phyloP scores from a whole-genome alignment of 1,140 invertebrate genomes.

The Dendrolimus kikuchii region DNA sequence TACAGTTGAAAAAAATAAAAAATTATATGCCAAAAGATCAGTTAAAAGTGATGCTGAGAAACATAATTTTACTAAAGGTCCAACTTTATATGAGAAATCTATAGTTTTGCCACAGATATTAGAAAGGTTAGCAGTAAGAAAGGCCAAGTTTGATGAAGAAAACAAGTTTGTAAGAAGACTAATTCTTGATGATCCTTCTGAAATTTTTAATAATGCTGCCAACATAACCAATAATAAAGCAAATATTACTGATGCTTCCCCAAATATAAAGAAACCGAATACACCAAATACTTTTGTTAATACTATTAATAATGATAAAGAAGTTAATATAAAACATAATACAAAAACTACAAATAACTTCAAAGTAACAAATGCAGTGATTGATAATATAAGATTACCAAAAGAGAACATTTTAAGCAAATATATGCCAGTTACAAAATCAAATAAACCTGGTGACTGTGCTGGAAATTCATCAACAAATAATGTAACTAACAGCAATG shows the following conservation, averaged over 20 bases:
- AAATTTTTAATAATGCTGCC: neutral
- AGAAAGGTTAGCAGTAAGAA: slow-evolving; percentile 14
- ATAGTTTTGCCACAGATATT: slow-evolving; percentile 28
- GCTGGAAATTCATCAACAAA: neutral
- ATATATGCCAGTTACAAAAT: too few species aligned
- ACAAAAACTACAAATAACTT: too few species aligned
- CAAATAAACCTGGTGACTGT: too few species aligned
- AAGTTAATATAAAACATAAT: too few species aligned
- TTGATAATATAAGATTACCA: too few species aligned
- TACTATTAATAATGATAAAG: too few species aligned
- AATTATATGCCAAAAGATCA: slow-evolving; percentile 19
- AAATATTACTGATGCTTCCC: neutral
- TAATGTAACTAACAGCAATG: neutral
- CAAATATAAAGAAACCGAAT: neutral
- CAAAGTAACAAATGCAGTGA: too few species aligned
- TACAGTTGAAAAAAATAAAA: slow-evolving; percentile 15
- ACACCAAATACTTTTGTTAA: too few species aligned
- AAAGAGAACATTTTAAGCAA: too few species aligned
- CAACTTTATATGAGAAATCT: slow-evolving; percentile 30
- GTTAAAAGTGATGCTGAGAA: slow-evolving; percentile 12
- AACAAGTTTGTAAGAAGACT: slow-evolving; percentile 15
- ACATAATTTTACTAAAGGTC: slow-evolving; percentile 21
- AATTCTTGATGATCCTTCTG: slow-evolving; percentile 11
- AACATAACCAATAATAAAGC: neutral
- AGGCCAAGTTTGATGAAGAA: slow-evolving; percentile 9